Percentiles rank a stretch among this genome's conserved stretches.
Conservation (phyloP, 2,113 vertebrate genomes). For the Narcine bancroftii region DNA sequence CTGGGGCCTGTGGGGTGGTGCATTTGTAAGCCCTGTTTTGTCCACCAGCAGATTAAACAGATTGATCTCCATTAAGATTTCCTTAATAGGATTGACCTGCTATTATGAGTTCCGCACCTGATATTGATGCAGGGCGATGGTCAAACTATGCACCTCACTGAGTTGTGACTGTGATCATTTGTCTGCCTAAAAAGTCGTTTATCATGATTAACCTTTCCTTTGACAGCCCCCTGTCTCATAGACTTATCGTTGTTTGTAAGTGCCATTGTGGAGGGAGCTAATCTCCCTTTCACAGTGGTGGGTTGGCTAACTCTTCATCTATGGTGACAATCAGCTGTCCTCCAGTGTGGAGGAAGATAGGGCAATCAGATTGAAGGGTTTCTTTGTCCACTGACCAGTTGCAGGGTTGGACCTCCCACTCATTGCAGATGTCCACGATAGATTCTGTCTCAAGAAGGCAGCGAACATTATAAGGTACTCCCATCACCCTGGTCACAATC, state of each 20-base stretch:
- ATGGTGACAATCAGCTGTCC: neutral
- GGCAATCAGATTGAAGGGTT: no score
- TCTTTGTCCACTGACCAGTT: no score
- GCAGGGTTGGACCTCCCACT: no score
- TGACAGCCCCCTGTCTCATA: constrained; percentile 3
- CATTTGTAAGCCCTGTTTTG: neutral
- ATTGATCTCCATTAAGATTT: neutral
- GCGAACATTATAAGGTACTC: no score
- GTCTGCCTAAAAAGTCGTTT: neutral
- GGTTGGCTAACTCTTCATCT: neutral
- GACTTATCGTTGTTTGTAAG: neutral
- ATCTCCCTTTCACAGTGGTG: neutral
- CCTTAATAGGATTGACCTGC: neutral
- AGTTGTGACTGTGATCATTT: neutral
- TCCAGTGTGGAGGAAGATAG: neutral
- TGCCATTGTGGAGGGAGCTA: neutral
- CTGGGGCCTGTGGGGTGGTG: neutral
- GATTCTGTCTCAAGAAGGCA: no score
- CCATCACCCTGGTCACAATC: no score
- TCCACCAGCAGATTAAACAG: neutral
- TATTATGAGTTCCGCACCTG: neutral
- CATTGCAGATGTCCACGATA: no score
- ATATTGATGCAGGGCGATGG: neutral
- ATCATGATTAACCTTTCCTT: neutral
- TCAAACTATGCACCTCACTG: neutral